Conservation (phyloP, 2,888 invertebrate species). For the Ceriagrion tenellum region DNA sequence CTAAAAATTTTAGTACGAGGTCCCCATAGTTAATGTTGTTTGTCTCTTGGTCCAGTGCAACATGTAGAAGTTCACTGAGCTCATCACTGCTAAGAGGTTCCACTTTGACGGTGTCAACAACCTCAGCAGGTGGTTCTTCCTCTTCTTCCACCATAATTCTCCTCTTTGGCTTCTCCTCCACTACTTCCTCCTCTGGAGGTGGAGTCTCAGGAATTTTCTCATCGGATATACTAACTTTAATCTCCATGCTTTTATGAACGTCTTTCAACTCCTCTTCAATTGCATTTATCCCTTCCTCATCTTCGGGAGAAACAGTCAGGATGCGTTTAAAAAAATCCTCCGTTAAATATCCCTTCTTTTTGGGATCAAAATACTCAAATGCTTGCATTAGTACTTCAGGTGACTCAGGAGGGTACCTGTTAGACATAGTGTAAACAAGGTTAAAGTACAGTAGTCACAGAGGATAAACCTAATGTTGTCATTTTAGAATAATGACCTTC, state of each 20-base stretch:
- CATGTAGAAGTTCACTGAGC: neutral
- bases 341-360: conserved; percentile 17
- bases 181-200: neutral
- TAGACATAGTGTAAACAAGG: neutral
- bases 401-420: neutral
- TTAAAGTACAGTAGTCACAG: too few relatives aligned
- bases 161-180: neutral
- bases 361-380: conserved; percentile 32
- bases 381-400: neutral
- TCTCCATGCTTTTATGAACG: neutral
- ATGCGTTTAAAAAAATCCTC: conserved; percentile 24
- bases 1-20: conserved; percentile 20
- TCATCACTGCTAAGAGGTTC: conserved; percentile 18
- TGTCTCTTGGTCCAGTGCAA: neutral
- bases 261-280: neutral
- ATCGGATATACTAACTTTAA: conserved; percentile 36
- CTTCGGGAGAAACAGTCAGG: neutral
- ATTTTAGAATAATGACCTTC: too few relatives aligned
- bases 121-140: neutral
- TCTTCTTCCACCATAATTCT: neutral
- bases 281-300: neutral
- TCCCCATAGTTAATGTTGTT: neutral
- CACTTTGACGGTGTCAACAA: neutral
- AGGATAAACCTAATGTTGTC: too few relatives aligned
- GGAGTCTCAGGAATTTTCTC: neutral